Conservation (phyloP, 2,113 vertebrate genomes). For the Brachirus orientalis region DNA sequence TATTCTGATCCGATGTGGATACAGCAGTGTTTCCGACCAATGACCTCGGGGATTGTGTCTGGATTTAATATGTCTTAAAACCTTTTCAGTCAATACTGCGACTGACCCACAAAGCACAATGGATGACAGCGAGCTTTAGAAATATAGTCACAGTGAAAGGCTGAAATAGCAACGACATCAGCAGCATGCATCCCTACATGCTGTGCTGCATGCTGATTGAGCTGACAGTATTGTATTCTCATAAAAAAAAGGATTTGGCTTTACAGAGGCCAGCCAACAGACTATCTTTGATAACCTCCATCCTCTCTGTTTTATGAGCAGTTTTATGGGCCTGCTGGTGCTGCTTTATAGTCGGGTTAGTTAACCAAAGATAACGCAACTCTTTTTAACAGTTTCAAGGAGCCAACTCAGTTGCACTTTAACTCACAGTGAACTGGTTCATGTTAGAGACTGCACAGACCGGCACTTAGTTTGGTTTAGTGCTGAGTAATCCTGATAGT, state of each 20-base stretch:
- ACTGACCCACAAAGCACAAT: constrained; percentile 65
- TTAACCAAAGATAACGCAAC: constrained; percentile 4
- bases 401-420: no score
- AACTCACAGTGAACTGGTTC: no score
- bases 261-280: constrained; percentile 48
- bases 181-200: constrained; percentile 51
- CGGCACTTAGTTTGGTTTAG: no score
- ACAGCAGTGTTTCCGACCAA: constrained; percentile 13
- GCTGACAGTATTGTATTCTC: constrained; percentile 64
- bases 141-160: constrained; percentile 51
- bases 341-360: constrained; percentile 8
- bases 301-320: constrained; percentile 22
- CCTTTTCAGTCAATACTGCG: constrained; percentile 47
- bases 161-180: constrained; percentile 71
- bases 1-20: constrained; percentile 17
- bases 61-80: constrained; percentile 43
- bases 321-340: constrained; percentile 17
- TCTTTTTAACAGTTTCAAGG: background rate
- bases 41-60: constrained; percentile 52
- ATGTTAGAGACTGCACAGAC: no score
- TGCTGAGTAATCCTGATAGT: no score
- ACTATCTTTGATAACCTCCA: constrained; percentile 37
- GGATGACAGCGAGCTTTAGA: constrained; percentile 57
- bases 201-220: constrained; percentile 73
- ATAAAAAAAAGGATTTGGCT: constrained; percentile 64